Conservation (phyloP, 2,888 invertebrate genomes). For the Acanthosepion esculentum region DNA sequence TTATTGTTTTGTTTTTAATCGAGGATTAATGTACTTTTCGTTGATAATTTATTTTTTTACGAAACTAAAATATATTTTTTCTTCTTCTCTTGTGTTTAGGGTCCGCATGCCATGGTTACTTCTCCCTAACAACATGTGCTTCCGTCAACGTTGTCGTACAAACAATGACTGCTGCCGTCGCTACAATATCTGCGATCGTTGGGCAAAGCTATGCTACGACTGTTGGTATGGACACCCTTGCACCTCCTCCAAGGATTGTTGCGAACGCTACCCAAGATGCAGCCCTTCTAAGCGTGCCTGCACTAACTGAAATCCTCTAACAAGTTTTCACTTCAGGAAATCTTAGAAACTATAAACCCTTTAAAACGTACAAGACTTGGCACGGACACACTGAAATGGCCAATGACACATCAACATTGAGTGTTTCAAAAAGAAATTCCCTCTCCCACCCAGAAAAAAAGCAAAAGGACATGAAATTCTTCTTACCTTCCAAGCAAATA, state of each 20-base stretch:
- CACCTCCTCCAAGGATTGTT: conserved; percentile 65
- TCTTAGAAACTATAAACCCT: background rate
- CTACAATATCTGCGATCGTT: conserved; percentile 68
- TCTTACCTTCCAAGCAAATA: conserved; percentile 13
- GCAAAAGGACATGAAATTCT: background rate
- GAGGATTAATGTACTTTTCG: background rate
- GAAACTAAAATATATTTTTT: background rate
- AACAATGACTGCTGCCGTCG: conserved; percentile 67
- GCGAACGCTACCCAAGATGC: conserved; percentile 67
- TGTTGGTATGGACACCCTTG: conserved; percentile 73
- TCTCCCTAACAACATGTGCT: conserved; percentile 66
- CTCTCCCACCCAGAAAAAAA: background rate
- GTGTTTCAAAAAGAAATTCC: background rate
- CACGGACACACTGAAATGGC: background rate
- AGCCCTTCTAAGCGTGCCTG: conserved; percentile 48
- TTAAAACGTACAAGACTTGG: background rate
- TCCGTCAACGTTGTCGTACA: conserved; percentile 62
- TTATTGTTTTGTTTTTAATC: background rate
- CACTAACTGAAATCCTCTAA: conserved; percentile 41
- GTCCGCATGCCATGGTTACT: conserved; percentile 64
- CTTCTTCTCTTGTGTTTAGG: background rate
- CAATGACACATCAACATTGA: background rate
- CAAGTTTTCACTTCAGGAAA: background rate
- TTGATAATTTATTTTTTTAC: background rate
- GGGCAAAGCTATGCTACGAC: conserved; percentile 68